A percentile compares a stretch with the other conserved stretches of the same genome.
These are phyloP conservation scores for Sylvilagus floridanus DNA, from an alignment of 2,797 vertebrate genomes.

Conservation along the genomic window DNA sequence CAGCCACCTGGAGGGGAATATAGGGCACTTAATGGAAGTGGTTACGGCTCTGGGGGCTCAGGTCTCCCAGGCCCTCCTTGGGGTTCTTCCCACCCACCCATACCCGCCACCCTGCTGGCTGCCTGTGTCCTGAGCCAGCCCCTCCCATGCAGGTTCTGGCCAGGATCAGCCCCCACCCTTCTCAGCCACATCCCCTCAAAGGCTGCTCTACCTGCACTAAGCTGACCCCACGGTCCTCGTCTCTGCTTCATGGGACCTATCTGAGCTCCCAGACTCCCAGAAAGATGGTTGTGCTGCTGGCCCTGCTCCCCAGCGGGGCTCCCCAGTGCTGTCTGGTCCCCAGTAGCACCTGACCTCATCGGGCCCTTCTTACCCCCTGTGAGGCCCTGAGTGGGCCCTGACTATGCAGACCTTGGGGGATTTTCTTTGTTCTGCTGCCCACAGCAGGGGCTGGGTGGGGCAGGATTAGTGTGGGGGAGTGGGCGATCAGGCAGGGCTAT, in stretches of 20 bases:
- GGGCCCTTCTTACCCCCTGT: not conserved
- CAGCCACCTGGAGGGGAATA: conserved; percentile 92
- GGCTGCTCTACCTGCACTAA: not conserved
- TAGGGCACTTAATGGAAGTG: conserved; percentile 66
- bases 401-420: too few relatives aligned
- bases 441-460: not conserved
- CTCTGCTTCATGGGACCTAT: not conserved
- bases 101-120: too few relatives aligned
- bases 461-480: too few relatives aligned
- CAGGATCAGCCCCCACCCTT: not conserved
- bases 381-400: not conserved
- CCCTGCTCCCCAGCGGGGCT: not conserved
- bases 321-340: not conserved
- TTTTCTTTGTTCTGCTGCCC: not conserved
- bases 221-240: not conserved
- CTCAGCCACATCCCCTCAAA: too few relatives aligned
- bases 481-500: too few relatives aligned
- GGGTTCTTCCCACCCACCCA: too few relatives aligned
- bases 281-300: not conserved
- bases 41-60: too few relatives aligned
- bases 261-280: not conserved
- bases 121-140: not conserved
- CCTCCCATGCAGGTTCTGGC: not conserved
- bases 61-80: not conserved
- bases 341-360: not conserved